Conservation (phyloP, 1,140 invertebrate genomes). For the Bilobella aurantiaca region DNA sequence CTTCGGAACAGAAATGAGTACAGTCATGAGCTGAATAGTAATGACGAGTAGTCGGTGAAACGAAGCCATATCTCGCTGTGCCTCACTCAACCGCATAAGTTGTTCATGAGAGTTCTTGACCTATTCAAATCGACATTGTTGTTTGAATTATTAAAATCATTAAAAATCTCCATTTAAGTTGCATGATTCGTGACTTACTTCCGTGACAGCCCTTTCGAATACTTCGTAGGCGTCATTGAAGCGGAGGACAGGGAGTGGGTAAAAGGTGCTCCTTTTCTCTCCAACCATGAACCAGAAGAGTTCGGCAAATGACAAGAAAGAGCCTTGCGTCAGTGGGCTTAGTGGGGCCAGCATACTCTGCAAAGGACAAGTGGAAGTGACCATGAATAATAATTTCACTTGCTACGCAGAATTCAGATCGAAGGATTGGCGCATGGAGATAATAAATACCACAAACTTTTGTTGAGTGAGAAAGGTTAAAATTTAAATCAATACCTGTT, state of each 20-base stretch:
- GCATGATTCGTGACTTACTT: too few relatives aligned
- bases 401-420: too few relatives aligned
- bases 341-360: constrained; percentile 74
- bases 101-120: constrained; percentile 21
- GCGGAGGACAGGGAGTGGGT: constrained; percentile 60
- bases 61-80: constrained; percentile 57
- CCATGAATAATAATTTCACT: background rate
- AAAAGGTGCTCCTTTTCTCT: constrained; percentile 44
- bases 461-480: too few relatives aligned
- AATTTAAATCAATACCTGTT: constrained; percentile 54
- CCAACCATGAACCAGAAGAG: constrained; percentile 89
- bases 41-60: constrained; percentile 76
- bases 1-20: constrained; percentile 39
- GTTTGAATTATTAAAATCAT: too few relatives aligned
- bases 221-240: constrained; percentile 71
- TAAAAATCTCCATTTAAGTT: background rate
- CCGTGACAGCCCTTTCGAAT: constrained; percentile 63
- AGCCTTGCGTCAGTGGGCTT: constrained; percentile 87
- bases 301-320: constrained; percentile 84
- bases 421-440: too few relatives aligned
- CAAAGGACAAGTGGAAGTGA: constrained; percentile 13
- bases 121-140: constrained; percentile 13
- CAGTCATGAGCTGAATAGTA: constrained; percentile 52
- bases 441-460: too few relatives aligned
- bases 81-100: constrained; percentile 20